phyloP scores from a whole-genome alignment of 2,113 vertebrate species.

The Podarcis cretensis region DNA sequence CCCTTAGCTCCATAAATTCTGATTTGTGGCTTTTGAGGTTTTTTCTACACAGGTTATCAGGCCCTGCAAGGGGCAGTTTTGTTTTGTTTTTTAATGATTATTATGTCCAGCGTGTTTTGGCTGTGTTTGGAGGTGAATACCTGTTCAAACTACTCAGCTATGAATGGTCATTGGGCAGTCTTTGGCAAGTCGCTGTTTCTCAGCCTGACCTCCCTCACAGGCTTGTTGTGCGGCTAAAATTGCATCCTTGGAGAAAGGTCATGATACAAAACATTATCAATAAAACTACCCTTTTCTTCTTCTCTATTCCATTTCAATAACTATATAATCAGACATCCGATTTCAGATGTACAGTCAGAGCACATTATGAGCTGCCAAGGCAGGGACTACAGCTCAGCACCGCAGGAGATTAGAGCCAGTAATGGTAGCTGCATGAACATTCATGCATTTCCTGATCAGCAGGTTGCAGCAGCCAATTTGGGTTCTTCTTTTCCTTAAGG shows the following conservation, averaged over 20 bases:
- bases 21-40: too few relatives aligned
- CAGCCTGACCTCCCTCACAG: neutral
- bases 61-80: too few relatives aligned
- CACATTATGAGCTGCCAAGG: slow-evolving; percentile 9
- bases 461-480: slow-evolving; percentile 22
- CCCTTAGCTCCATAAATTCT: neutral
- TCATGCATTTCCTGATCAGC: slow-evolving; percentile 20
- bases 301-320: slow-evolving; percentile 12
- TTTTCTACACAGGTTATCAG: neutral
- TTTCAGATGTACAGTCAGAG: neutral
- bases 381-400: slow-evolving; percentile 13
- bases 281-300: neutral
- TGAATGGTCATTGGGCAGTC: neutral
- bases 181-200: neutral
- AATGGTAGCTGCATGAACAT: neutral
- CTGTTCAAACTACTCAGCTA: neutral
- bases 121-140: neutral
- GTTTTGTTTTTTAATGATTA: neutral
- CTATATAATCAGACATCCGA: slow-evolving; percentile 5
- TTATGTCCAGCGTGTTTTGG: neutral
- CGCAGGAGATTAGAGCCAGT: neutral
- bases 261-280: neutral
- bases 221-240: neutral
- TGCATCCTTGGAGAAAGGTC: neutral
- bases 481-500: slow-evolving; percentile 8